A percentile compares a stretch with the other conserved stretches of the same genome.
These are phyloP conservation scores for Herminia tarsipennalis DNA, from an alignment of 2,888 invertebrate species.

Conservation along the genomic window DNA sequence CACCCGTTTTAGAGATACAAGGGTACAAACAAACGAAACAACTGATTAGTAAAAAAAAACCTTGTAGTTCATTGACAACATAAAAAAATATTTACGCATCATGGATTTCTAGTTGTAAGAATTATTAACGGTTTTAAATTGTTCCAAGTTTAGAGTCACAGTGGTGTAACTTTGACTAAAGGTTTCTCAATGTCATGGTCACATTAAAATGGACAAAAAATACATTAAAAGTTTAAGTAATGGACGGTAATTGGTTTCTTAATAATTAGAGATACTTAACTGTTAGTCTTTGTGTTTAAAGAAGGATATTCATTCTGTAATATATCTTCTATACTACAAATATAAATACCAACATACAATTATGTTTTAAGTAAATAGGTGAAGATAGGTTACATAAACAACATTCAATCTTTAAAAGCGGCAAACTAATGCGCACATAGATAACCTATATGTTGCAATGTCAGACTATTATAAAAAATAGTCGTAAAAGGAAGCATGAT, in stretches of 20 bases:
- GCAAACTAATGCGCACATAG: no score
- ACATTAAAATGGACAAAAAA: constrained; percentile 4
- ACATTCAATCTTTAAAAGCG: no score
- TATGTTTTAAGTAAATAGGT: no score
- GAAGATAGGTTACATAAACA: no score
- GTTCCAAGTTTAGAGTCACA: constrained; percentile 17
- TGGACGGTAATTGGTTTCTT: background rate
- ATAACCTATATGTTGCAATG: no score
- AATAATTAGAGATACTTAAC: no score
- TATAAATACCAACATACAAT: no score
- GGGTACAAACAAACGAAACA: constrained; percentile 23
- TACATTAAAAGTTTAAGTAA: background rate
- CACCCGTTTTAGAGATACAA: constrained; percentile 31
- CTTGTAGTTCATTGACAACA: constrained; percentile 10
- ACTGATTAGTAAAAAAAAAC: constrained; percentile 13
- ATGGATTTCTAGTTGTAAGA: constrained; percentile 11
- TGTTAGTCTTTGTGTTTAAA: no score
- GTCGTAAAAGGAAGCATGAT: no score
- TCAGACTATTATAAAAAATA: no score
- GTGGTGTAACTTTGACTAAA: constrained; percentile 19
- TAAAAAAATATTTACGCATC: constrained; percentile 17
- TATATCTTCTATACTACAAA: no score
- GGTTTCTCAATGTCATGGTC: constrained; percentile 29
- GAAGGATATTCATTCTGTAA: no score
- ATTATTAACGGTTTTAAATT: constrained; percentile 14